A percentile compares a stretch with the other conserved stretches of the same genome.
Conservation (phyloP, 2,797 vertebrate species). For the Spondyliosoma cantharus region DNA sequence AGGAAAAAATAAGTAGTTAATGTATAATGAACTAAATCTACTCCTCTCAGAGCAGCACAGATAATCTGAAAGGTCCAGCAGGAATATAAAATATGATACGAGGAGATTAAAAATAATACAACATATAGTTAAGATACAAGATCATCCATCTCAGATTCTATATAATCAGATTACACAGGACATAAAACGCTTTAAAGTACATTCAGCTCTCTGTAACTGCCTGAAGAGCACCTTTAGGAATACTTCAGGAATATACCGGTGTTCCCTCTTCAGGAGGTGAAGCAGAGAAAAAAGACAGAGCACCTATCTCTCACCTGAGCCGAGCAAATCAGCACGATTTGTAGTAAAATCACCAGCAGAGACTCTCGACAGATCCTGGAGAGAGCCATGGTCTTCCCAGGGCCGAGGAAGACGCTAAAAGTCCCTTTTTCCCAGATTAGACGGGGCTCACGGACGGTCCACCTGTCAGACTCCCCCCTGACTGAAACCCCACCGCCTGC, state of each 20-base stretch:
- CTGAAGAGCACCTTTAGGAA: background rate
- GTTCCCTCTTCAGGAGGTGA: background rate
- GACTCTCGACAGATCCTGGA: slow-evolving; percentile 58
- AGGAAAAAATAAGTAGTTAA: background rate
- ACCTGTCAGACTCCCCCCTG: slow-evolving; percentile 73
- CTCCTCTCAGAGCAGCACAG: background rate
- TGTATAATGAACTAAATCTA: background rate
- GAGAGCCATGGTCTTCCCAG: slow-evolving; percentile 83
- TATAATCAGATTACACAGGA: background rate
- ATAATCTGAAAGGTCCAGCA: background rate
- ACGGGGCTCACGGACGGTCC: slow-evolving; percentile 66
- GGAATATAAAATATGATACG: background rate
- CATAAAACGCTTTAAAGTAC: background rate
- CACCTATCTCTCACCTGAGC: slow-evolving; percentile 89
- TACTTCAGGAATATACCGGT: background rate
- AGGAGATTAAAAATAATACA: background rate
- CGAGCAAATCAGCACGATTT: slow-evolving; percentile 85
- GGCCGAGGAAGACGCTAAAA: slow-evolving; percentile 59
- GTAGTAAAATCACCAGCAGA: slow-evolving; percentile 84
- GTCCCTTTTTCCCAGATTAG: slow-evolving; percentile 68
- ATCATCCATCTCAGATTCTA: background rate
- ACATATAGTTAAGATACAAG: background rate
- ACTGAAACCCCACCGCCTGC: slow-evolving; percentile 71
- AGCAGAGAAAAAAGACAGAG: background rate
- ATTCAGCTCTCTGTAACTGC: background rate